Conservation (phyloP, 2,113 vertebrate genomes). For the Saimiri boliviensis region DNA sequence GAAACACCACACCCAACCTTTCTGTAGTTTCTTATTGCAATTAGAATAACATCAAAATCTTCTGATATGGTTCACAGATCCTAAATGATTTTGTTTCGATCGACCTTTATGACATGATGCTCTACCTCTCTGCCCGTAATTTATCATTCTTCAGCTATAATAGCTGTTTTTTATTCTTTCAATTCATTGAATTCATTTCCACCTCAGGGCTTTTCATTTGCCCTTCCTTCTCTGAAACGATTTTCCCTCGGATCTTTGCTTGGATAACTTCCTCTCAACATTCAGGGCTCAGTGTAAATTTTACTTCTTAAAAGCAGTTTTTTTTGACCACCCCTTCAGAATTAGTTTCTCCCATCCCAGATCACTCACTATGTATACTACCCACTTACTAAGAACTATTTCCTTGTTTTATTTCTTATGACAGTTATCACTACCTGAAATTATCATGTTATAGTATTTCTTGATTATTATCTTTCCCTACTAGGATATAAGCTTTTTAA, state of each 20-base stretch:
- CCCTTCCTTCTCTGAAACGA: background rate
- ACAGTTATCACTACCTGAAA: background rate
- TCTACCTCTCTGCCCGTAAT: background rate
- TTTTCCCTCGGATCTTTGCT: conserved; percentile 42
- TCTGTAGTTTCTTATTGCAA: background rate
- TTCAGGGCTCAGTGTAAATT: background rate
- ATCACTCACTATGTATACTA: background rate
- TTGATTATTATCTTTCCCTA: background rate
- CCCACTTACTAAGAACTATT: background rate
- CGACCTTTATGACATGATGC: background rate
- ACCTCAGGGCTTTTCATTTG: conserved; percentile 23
- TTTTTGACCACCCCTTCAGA: background rate
- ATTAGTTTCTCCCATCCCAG: background rate
- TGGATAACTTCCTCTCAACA: background rate
- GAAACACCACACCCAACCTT: background rate
- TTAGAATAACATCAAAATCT: conserved; percentile 41
- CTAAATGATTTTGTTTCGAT: conserved; percentile 30
- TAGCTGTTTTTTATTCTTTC: conserved; percentile 13
- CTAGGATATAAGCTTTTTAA: background rate
- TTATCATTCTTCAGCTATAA: background rate
- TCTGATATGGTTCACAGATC: background rate
- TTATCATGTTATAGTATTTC: background rate
- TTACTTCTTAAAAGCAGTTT: background rate
- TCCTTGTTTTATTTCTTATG: background rate
- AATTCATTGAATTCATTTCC: background rate